A percentile compares a stretch with the other conserved stretches of the same genome.
phyloP scores from a whole-genome alignment of 2,888 invertebrate species.

The Latrodectus elegans region DNA sequence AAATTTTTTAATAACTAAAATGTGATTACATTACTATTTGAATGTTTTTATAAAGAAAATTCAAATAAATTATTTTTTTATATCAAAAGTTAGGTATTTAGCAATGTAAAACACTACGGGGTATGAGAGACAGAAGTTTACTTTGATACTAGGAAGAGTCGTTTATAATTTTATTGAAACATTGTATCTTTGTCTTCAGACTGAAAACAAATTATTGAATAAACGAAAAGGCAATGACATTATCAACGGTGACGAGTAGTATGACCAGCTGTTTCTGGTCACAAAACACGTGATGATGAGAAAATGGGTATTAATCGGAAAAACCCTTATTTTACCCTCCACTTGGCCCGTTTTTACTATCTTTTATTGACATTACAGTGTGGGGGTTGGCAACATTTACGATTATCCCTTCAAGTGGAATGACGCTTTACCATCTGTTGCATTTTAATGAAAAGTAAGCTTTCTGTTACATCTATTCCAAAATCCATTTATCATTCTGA shows the following conservation, averaged over 20 bases:
- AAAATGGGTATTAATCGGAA: constrained; percentile 44
- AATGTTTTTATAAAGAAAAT: too few relatives aligned
- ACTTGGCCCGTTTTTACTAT: constrained; percentile 27
- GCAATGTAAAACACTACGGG: too few relatives aligned
- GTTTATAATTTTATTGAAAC: too few relatives aligned
- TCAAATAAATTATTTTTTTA: too few relatives aligned
- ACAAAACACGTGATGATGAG: constrained; percentile 25
- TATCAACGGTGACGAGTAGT: constrained; percentile 13
- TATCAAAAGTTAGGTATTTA: too few relatives aligned
- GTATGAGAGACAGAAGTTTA: too few relatives aligned
- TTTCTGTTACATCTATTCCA: neutral
- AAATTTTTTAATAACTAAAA: too few relatives aligned
- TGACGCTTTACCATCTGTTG: constrained; percentile 52
- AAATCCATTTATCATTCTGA: constrained; percentile 22
- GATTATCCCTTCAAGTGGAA: constrained; percentile 26
- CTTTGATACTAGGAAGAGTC: too few relatives aligned
- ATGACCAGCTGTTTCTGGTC: constrained; percentile 43
- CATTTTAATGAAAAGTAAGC: constrained; percentile 19
- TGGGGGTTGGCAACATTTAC: constrained; percentile 12
- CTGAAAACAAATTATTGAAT: too few relatives aligned
- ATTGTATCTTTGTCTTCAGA: too few relatives aligned
- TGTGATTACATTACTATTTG: too few relatives aligned
- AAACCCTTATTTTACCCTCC: constrained; percentile 38
- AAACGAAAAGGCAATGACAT: neutral
- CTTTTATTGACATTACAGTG: constrained; percentile 51